phyloP scores from a whole-genome alignment of 2,113 vertebrate genomes.

The Agelaius tricolor region DNA sequence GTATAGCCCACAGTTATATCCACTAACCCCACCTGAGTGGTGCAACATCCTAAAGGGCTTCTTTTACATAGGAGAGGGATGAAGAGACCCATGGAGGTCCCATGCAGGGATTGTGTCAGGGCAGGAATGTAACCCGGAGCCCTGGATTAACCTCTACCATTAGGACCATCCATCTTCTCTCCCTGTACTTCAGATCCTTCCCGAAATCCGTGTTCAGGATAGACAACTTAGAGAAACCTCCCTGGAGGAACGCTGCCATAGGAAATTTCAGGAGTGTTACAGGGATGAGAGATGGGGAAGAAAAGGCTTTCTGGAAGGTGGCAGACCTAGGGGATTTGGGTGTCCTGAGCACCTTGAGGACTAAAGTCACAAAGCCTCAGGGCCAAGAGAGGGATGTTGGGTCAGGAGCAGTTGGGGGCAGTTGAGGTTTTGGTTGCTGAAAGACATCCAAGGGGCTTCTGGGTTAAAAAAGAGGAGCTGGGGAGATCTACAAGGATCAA shows the following conservation, averaged over 20 bases:
- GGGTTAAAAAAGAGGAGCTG: not conserved
- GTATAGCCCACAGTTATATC: not conserved
- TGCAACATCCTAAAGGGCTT: not conserved
- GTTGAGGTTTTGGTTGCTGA: not conserved
- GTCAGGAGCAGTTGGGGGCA: not conserved
- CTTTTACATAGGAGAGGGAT: not conserved
- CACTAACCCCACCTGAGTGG: not conserved
- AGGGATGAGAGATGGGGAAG: not conserved
- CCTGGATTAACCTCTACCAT: not conserved
- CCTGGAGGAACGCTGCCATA: rapidly evolving
- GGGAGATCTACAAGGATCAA: not conserved
- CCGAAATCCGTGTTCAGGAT: rapidly evolving
- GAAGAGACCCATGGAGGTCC: not conserved
- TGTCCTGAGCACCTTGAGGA: not conserved
- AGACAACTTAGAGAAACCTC: not conserved
- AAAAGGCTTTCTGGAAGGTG: not conserved
- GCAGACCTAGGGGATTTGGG: not conserved
- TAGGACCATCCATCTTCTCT: not conserved
- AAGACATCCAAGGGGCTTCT: not conserved
- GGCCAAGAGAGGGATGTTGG: not conserved
- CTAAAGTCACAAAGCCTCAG: rapidly evolving
- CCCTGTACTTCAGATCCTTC: not conserved
- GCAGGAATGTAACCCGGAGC: not conserved
- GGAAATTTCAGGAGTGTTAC: not conserved
- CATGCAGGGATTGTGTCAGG: not conserved